These are phyloP conservation scores for Hermaeophaga mercurialis DNA, from an alignment of 2,888 invertebrate genomes.

Conservation along the genomic window DNA sequence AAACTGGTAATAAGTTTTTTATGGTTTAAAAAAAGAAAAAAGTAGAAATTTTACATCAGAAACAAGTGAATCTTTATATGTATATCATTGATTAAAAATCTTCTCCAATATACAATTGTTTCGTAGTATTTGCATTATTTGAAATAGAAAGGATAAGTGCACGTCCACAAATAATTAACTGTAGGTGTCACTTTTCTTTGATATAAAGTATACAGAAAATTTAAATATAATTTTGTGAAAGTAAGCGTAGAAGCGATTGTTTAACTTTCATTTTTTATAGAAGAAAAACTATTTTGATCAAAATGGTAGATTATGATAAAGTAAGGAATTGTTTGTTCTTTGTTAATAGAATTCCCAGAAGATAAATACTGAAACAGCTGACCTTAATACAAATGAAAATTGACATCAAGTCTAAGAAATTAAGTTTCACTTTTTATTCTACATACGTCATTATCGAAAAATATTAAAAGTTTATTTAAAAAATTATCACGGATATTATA, in stretches of 20 bases:
- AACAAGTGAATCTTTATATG: no score
- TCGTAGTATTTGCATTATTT: no score
- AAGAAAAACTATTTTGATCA: slow-evolving; percentile 7
- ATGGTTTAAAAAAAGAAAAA: no score
- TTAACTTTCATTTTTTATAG: slow-evolving; percentile 13
- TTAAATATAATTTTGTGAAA: slow-evolving; percentile 12
- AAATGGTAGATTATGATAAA: slow-evolving; percentile 7
- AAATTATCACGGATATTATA: no score
- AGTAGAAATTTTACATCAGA: no score
- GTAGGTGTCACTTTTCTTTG: background rate
- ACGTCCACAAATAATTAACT: no score
- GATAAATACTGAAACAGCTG: slow-evolving; percentile 6
- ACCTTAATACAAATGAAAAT: slow-evolving; percentile 5
- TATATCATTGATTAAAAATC: no score
- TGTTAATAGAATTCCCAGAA: slow-evolving; percentile 6
- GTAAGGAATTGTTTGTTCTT: slow-evolving; percentile 7
- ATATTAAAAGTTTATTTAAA: no score
- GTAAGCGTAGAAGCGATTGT: slow-evolving; percentile 1
- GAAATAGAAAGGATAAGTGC: no score
- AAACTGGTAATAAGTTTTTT: no score
- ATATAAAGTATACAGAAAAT: slow-evolving; percentile 1
- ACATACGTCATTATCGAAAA: background rate
- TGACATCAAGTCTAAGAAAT: slow-evolving; percentile 3
- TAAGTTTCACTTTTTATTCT: slow-evolving; percentile 8
- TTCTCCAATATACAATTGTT: no score